Base-by-base conservation (phyloP, 2,113 vertebrate species). In the Calidris pugnax region DNA sequence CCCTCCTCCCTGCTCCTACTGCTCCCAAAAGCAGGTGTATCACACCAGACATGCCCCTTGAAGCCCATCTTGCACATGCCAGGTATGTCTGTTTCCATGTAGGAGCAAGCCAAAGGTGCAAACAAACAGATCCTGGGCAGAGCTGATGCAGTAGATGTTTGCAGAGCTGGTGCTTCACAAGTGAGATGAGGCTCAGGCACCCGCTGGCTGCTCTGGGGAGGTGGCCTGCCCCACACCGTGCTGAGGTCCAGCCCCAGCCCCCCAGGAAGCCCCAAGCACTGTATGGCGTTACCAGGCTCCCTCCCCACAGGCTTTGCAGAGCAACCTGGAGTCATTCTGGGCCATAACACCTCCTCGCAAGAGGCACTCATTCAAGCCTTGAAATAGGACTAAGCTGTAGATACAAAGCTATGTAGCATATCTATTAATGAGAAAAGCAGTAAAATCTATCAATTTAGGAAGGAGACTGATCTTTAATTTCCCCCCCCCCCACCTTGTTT, bases 11-110 rank as follows among this genome's bases (percentile, higher is more conserved):
- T 32, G 45, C 30, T 84, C 91, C 30, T 56, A 16, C 67, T 59
- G 75, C 3, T 4, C 72, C 56, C 50, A 41, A 78, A 43, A 88
- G 63, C 68, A 71, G 30, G 30, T 13, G 51, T 30, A 37, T 43
- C 27, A 19, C 26, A 33, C 28, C 45, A 83, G 68, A 30, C 57
- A 2, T n/a, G 45, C 26, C 63, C 73, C 4, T 1, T 15, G 63
- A 41, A 91, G 74, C 4, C 5, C 41, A 55, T 19, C 37, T 73
- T 5, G 2, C 2, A 1, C 2, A 6, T 0, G 0, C 28, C 55
- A 57, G 59, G 11, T 57, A 62, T 27, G 41, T 39, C 28, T 1
- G 2, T 26, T 62, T 79, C 23, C 41, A 39, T 0, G 0, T 2
- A 22, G 0, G 33, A 39, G 33, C 23, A 11, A 69, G 67, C 33